Percentiles rank a stretch among this genome's conserved stretches.
These are phyloP conservation scores for Standfussiana lucernea DNA, from an alignment of 2,888 invertebrate genomes.

Conservation along the genomic window DNA sequence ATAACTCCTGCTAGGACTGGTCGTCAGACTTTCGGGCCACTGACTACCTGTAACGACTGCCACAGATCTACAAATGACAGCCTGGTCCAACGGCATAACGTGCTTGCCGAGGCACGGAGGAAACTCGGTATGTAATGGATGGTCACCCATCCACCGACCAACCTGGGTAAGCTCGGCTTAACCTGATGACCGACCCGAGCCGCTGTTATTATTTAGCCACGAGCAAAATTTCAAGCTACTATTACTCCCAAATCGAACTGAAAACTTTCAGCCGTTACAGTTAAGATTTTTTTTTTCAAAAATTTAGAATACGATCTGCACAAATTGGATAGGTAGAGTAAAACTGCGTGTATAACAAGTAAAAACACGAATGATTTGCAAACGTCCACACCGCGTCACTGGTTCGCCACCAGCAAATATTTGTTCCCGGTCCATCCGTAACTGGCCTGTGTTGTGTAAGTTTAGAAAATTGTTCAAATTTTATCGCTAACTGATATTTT, in stretches of 20 bases:
- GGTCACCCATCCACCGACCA: too few relatives aligned
- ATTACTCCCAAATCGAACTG: not conserved
- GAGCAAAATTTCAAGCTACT: not conserved
- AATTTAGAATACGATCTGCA: conserved; percentile 49
- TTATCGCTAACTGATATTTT: conserved; percentile 44
- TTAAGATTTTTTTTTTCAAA: not conserved
- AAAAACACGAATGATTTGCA: conserved; percentile 65
- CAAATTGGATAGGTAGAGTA: conserved; percentile 52
- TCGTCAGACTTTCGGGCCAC: not conserved
- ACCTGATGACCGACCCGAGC: not conserved
- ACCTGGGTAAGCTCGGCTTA: too few relatives aligned
- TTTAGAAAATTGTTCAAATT: conserved; percentile 57
- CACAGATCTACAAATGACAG: not conserved
- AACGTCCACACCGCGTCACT: conserved; percentile 59
- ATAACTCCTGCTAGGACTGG: not conserved
- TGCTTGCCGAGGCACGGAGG: not conserved
- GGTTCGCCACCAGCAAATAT: conserved; percentile 62
- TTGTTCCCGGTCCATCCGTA: conserved; percentile 58
- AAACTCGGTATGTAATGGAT: too few relatives aligned
- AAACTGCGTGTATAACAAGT: conserved; percentile 56
- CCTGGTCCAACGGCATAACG: not conserved
- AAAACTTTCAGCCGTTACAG: not conserved
- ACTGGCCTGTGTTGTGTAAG: conserved; percentile 54
- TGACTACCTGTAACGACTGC: not conserved
- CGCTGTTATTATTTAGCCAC: not conserved